These are phyloP conservation scores for Automeris io DNA, from an alignment of 2,888 invertebrate genomes.

Conservation along the genomic window DNA sequence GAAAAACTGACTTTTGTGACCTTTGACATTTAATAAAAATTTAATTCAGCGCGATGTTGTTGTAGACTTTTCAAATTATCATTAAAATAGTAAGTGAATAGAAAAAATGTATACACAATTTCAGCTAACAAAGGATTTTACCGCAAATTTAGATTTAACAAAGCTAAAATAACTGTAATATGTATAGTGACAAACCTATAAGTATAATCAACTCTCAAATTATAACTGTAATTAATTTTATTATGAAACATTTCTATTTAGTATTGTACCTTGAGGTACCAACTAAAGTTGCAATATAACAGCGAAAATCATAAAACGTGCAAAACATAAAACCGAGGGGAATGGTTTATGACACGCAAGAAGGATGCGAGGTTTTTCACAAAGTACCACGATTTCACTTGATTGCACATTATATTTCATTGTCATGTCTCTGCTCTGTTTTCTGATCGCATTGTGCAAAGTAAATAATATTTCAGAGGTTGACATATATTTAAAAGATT, in stretches of 20 bases:
- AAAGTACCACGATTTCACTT: conserved; percentile 45
- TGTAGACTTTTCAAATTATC: no score
- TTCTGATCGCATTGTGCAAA: not conserved
- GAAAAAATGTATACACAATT: no score
- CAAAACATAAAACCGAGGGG: conserved; percentile 42
- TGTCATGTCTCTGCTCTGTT: conserved; percentile 17
- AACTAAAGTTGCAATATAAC: conserved; percentile 39
- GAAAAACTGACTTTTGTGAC: no score
- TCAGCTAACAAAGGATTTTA: no score
- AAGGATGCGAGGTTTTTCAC: conserved; percentile 44
- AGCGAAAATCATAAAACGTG: conserved; percentile 49
- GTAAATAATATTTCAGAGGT: not conserved
- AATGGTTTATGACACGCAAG: conserved; percentile 59
- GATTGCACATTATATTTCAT: conserved; percentile 60
- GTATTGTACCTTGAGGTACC: conserved; percentile 23
- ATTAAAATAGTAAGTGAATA: no score
- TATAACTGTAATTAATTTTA: no score
- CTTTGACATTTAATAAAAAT: no score
- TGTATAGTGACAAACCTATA: no score
- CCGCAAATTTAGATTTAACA: no score
- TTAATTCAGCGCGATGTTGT: no score
- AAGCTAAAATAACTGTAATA: no score
- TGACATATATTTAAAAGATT: not conserved
- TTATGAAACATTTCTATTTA: conserved; percentile 13
- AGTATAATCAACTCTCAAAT: no score